A percentile compares a stretch with the other conserved stretches of the same genome.
These are phyloP conservation scores for Trididemnum nubilum DNA, from an alignment of 23 tunicate genomes.

Conservation along the genomic window DNA sequence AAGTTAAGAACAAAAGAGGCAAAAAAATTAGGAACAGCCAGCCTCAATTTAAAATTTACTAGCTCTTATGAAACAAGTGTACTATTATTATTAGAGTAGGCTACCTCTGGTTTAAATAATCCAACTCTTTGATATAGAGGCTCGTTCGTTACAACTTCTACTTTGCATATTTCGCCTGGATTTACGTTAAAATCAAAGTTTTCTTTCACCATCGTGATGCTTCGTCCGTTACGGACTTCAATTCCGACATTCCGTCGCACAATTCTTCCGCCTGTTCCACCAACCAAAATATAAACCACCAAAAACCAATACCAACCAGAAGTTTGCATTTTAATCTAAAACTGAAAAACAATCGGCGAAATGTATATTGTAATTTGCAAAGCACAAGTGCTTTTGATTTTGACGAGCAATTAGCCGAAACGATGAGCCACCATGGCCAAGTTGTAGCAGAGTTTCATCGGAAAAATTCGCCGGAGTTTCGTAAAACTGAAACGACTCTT, in stretches of 20 bases:
- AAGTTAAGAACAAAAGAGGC: too few relatives aligned
- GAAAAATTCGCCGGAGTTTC: too few relatives aligned
- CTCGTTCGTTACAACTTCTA: slow-evolving; percentile 85
- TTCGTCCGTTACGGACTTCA: slow-evolving; percentile 85
- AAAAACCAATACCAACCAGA: background rate
- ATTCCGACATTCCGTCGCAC: slow-evolving; percentile 23
- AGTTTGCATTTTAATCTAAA: background rate
- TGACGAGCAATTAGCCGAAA: background rate
- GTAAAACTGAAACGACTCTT: too few relatives aligned
- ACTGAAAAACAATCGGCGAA: background rate
- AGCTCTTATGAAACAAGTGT: too few relatives aligned
- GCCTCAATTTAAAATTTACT: too few relatives aligned
- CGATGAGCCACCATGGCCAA: background rate
- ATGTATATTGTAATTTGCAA: too few relatives aligned
- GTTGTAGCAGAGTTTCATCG: too few relatives aligned
- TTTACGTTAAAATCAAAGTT: slow-evolving; percentile 28
- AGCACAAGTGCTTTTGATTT: background rate
- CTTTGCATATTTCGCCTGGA: slow-evolving; percentile 66
- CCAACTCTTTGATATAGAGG: slow-evolving; percentile 92
- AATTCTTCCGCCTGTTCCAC: background rate
- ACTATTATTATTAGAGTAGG: too few relatives aligned
- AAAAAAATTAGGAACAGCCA: too few relatives aligned
- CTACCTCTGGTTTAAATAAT: slow-evolving; percentile 75
- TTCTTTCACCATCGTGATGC: slow-evolving; percentile 32
- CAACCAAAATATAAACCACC: background rate